Base-by-base conservation (phyloP, 2,797 vertebrate species). In the Falco naumanni region DNA sequence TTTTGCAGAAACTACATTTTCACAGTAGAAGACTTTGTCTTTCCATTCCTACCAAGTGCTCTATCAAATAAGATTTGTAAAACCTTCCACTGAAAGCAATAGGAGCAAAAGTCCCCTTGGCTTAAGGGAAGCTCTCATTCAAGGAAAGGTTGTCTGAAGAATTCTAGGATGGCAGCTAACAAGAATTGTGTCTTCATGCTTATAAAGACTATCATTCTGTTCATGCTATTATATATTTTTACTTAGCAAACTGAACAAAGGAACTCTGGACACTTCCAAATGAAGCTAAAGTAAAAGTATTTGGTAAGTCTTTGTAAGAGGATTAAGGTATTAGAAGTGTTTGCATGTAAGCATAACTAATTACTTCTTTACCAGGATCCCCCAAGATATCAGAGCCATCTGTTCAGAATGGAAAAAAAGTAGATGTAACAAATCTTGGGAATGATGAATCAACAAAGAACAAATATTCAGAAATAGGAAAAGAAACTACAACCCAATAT, bases 371-470 rank as follows among this genome's bases (percentile, higher is more conserved):
- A 82, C 22, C 61, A 91, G 41, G 61, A 89, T 85, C 45, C 47
- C 80, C 90, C 21, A 82, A 77, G 64, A 64, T 61, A 83, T 64
- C 33, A 84, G 8, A 68, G 47, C 16, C 79, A 78, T 70, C 53
- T 88, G 70, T 69, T 94, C 41, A 88, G n/a, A 94, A 90, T 24
- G 39, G n/a, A 78, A 43, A 89, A 91, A 93, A 63, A 66, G 17
- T 28, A 86, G n/a, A 83, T 39, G 7, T 11, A 86, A 77, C 15
- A 39, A 50, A 93, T 47, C 28, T 80, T 64, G 47, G 74, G 43
- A 91, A 83, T 61, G 92, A 87, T 1, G 8, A 92, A 60, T 69
- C 33, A 93, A 87, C n/a, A 68, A 79, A 93, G 26, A 90, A 83
- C 39, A 89, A 91, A 94, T 48, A 79, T 19, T 72, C 69, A 70